These are phyloP conservation scores for Chrysomela aeneicollis DNA, from an alignment of 2,888 invertebrate species.

Conservation along the genomic window DNA sequence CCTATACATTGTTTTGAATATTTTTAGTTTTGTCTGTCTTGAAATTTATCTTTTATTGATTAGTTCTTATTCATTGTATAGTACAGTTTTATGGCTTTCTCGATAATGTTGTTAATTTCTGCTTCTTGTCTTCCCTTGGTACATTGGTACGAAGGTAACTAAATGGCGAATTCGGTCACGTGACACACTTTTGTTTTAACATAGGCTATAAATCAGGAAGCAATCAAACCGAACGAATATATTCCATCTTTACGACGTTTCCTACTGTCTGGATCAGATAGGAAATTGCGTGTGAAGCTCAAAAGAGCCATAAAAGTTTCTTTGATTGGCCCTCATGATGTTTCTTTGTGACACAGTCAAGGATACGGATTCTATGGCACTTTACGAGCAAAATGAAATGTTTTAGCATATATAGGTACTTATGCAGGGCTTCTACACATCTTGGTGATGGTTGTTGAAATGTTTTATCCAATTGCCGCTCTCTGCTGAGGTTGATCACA, in stretches of 20 bases:
- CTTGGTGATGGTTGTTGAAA: no score
- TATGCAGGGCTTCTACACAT: no score
- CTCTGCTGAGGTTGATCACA: no score
- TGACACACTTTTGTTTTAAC: background rate
- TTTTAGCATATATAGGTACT: background rate
- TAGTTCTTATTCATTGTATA: no score
- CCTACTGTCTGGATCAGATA: background rate
- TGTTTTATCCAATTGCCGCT: no score
- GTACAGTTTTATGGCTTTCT: no score
- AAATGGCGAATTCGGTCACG: background rate
- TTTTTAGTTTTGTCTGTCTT: no score
- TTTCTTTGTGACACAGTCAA: background rate
- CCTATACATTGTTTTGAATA: no score
- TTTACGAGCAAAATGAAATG: background rate
- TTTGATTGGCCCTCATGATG: background rate
- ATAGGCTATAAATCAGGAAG: background rate
- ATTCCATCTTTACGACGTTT: background rate
- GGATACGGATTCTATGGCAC: background rate
- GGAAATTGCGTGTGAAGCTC: slow-evolving; percentile 1
- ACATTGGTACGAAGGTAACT: no score
- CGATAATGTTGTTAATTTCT: no score
- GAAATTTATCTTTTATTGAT: no score
- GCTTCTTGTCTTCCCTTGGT: no score
- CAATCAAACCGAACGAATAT: background rate
- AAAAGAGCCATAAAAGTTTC: background rate